phyloP scores from a whole-genome alignment of 2,888 invertebrate species.

The Phortica okadai region DNA sequence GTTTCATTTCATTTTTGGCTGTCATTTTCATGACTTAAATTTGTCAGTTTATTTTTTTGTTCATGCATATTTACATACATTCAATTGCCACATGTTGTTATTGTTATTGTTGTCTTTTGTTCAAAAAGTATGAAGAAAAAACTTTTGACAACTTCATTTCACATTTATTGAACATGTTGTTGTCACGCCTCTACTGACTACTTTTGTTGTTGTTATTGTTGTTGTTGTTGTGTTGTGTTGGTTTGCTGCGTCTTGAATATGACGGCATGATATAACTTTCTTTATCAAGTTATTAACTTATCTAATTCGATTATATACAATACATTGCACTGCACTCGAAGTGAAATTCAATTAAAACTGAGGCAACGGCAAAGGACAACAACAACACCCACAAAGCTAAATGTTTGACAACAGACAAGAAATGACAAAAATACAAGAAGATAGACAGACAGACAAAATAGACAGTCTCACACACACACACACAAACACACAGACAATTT shows the following conservation, averaged over 20 bases:
- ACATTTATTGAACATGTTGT: constrained; percentile 45
- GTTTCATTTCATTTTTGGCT: constrained; percentile 9
- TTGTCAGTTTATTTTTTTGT: constrained; percentile 12
- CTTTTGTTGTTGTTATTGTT: background rate
- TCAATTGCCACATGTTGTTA: constrained; percentile 34
- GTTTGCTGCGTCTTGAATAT: background rate
- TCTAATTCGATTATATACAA: constrained; percentile 68
- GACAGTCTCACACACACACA: background rate
- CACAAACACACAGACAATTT: background rate
- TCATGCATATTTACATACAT: constrained; percentile 51
- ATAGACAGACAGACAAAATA: constrained; percentile 22
- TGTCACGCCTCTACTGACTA: background rate
- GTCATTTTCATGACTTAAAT: constrained; percentile 17
- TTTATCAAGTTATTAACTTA: constrained; percentile 71
- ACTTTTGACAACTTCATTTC: constrained; percentile 58
- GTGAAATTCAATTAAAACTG: constrained; percentile 67
- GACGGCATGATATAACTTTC: constrained; percentile 45
- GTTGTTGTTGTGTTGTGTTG: background rate
- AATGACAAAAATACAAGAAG: constrained; percentile 43
- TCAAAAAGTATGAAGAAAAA: background rate
- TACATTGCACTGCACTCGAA: constrained; percentile 44
- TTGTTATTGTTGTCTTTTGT: background rate
- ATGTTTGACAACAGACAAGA: constrained; percentile 36
- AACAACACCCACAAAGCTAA: constrained; percentile 44
- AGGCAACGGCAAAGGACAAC: constrained; percentile 32